Evolutionary conservation across 2,113 vertebrate species (phyloP).

Genomic region (Calyptommatus sinebrachiatus): DNA sequence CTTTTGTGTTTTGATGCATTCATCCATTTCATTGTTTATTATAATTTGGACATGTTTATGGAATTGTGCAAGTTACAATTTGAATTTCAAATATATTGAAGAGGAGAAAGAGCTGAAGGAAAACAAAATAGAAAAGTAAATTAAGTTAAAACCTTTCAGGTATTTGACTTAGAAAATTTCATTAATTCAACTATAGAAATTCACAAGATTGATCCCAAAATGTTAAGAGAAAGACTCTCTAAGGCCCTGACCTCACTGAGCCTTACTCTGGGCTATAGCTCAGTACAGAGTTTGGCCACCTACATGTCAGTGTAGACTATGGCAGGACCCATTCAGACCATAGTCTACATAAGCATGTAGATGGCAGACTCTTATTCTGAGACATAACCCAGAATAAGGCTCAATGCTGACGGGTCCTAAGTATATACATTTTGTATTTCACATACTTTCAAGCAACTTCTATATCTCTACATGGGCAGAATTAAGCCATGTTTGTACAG

Average conservation of each 20-base stretch:
- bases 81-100: background rate
- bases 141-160: slow-evolving; percentile 6
- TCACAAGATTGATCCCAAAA: background rate
- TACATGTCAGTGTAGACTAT: too few species aligned
- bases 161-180: background rate
- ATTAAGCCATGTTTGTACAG: background rate
- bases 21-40: slow-evolving; percentile 29
- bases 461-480: background rate
- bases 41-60: slow-evolving; percentile 3
- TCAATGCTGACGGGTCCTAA: background rate
- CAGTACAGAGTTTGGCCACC: too few species aligned
- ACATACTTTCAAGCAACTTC: background rate
- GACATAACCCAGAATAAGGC: too few species aligned
- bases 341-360: too few species aligned
- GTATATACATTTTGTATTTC: background rate
- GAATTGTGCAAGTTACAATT: slow-evolving; percentile 2
- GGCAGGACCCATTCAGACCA: too few species aligned
- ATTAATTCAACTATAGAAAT: background rate
- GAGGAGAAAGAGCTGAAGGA: background rate
- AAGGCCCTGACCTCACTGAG: too few species aligned
- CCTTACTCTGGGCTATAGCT: too few species aligned
- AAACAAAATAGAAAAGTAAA: slow-evolving; percentile 22
- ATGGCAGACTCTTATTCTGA: too few species aligned
- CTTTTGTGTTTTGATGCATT: slow-evolving; percentile 7
- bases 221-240: background rate